These are phyloP conservation scores for Amniataba percoides DNA, from an alignment of 2,797 vertebrate genomes.

Conservation along the genomic window DNA sequence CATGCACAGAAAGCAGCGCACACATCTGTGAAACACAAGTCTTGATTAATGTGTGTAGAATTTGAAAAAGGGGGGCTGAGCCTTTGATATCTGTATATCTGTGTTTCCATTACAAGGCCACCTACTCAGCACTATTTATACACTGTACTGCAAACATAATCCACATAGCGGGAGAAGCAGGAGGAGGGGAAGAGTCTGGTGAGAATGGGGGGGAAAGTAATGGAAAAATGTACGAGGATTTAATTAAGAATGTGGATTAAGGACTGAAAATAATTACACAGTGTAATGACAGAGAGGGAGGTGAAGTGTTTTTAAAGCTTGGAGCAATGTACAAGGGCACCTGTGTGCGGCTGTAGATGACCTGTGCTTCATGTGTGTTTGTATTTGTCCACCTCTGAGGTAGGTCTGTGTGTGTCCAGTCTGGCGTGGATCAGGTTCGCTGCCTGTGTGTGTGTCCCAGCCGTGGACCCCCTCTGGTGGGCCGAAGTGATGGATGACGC, in stretches of 20 bases:
- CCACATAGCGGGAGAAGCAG: constrained; percentile 50
- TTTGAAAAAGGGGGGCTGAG: constrained; percentile 39
- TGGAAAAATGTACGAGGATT: constrained; percentile 50
- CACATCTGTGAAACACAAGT: constrained; percentile 74
- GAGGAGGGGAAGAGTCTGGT: constrained; percentile 27
- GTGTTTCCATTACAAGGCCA: constrained; percentile 74
- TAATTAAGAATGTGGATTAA: constrained; percentile 74
- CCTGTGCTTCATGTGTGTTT: constrained; percentile 67
- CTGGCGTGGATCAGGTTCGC: constrained; percentile 66
- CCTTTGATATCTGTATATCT: constrained; percentile 75
- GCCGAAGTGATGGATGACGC: constrained; percentile 77
- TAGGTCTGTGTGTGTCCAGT: constrained; percentile 59
- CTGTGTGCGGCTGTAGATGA: constrained; percentile 46
- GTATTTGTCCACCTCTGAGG: constrained; percentile 58
- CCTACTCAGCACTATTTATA: constrained; percentile 76
- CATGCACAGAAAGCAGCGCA: constrained; percentile 6
- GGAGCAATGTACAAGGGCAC: constrained; percentile 36
- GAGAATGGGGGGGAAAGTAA: constrained; percentile 31
- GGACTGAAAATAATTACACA: constrained; percentile 61
- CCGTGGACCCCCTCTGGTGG: constrained; percentile 58
- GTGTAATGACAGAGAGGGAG: constrained; percentile 35
- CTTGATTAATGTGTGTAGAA: constrained; percentile 70
- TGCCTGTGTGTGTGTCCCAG: constrained; percentile 68
- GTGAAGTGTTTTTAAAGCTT: constrained; percentile 34
- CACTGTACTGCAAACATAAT: constrained; percentile 68